These are phyloP conservation scores for Poicephalus gulielmi DNA, from an alignment of 2,113 vertebrate species.

Conservation along the genomic window DNA sequence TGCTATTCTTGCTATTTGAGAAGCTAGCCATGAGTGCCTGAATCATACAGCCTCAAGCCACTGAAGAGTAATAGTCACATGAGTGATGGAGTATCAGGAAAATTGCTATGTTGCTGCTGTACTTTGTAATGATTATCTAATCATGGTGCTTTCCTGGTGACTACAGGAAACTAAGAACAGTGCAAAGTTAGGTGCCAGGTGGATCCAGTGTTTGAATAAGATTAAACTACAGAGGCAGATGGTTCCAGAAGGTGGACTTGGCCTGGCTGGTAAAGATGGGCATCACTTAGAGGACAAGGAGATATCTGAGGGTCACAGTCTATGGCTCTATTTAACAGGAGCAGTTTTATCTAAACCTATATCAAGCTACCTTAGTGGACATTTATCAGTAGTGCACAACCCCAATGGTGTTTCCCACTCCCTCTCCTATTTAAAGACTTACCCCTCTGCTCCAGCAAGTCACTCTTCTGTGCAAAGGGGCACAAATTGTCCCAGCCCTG, in stretches of 20 bases:
- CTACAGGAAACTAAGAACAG: not conserved
- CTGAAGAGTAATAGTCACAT: not conserved
- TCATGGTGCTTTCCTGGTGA: not conserved
- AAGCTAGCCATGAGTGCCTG: not conserved
- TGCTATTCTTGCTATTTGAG: slow-evolving; percentile 34
- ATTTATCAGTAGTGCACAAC: fast-evolving
- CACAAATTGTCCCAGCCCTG: not conserved
- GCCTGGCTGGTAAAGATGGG: not conserved
- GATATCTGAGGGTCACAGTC: not conserved
- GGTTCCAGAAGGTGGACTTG: not conserved
- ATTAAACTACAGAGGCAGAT: not conserved
- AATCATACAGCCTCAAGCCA: not conserved
- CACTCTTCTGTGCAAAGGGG: not conserved
- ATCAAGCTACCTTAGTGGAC: not conserved
- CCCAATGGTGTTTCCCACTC: not conserved
- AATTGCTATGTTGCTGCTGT: not conserved
- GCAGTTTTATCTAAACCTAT: not conserved
- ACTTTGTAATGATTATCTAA: slow-evolving; percentile 3
- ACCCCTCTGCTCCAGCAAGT: not conserved
- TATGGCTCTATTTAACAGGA: not conserved
- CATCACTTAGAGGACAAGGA: not conserved
- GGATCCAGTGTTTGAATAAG: not conserved
- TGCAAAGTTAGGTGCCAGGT: not conserved
- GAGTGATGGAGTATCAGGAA: not conserved
- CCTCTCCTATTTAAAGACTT: not conserved